A percentile compares a stretch with the other conserved stretches of the same genome.
These are phyloP conservation scores for Pseudomyrmex flavicornis DNA, from an alignment of 1,140 invertebrate species.

Conservation along the genomic window DNA sequence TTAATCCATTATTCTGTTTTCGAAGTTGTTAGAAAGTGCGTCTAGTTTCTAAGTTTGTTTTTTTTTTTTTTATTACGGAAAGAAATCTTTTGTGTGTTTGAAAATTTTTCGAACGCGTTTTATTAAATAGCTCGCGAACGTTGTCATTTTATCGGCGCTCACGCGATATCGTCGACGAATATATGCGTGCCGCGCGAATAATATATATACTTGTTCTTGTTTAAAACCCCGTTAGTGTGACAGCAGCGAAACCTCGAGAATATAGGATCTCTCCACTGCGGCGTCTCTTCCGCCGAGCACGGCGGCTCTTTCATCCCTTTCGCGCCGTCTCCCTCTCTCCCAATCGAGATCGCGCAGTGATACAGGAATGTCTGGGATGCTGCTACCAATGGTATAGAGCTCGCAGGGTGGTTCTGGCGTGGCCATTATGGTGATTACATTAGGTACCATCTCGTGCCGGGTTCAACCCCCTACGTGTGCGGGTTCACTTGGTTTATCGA, in stretches of 20 bases:
- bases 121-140: not conserved
- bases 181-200: slow-evolving; percentile 18
- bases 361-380: slow-evolving; percentile 75
- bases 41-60: too few relatives aligned
- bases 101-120: not conserved
- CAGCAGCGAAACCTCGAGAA: slow-evolving; percentile 62
- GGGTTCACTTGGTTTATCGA: slow-evolving; percentile 64
- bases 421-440: slow-evolving; percentile 75
- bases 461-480: slow-evolving; percentile 45
- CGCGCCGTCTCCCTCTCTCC: not conserved
- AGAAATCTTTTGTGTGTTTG: not conserved
- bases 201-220: slow-evolving; percentile 29
- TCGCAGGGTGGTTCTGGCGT: slow-evolving; percentile 61
- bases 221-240: slow-evolving; percentile 68
- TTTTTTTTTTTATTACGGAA: not conserved
- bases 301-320: slow-evolving; percentile 8
- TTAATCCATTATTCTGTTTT: too few relatives aligned
- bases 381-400: slow-evolving; percentile 62
- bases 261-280: slow-evolving; percentile 14
- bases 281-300: not conserved
- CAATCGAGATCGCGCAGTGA: slow-evolving; percentile 64
- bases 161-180: slow-evolving; percentile 51
- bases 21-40: too few relatives aligned
- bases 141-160: not conserved
- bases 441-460: slow-evolving; percentile 66